These are phyloP conservation scores for Chrysolina oricalcia DNA, from an alignment of 2,888 invertebrate genomes.

Conservation along the genomic window DNA sequence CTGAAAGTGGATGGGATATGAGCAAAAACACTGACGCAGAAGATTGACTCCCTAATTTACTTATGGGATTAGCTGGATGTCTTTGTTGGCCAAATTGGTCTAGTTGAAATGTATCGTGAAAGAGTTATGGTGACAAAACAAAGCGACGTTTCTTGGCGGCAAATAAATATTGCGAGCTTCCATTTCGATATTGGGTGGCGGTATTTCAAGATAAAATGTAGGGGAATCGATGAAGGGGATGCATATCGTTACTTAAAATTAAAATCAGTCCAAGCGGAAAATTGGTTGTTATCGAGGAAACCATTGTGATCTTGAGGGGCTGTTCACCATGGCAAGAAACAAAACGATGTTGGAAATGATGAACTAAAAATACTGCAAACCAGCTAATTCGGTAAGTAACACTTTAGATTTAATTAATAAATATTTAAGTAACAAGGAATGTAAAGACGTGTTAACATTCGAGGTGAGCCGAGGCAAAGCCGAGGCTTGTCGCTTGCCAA, in stretches of 20 bases:
- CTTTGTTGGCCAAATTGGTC: slow-evolving; percentile 54
- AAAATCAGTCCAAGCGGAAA: slow-evolving; percentile 3
- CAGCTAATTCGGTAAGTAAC: too few relatives aligned
- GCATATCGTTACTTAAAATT: slow-evolving; percentile 1
- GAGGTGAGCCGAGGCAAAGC: too few relatives aligned
- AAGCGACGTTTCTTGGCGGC: slow-evolving; percentile 13
- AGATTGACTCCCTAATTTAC: slow-evolving; percentile 62
- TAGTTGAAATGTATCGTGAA: slow-evolving; percentile 60
- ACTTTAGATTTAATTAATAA: too few relatives aligned
- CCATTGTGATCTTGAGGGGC: neutral
- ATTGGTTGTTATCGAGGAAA: neutral
- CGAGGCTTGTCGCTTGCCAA: too few relatives aligned
- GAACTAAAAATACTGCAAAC: too few relatives aligned
- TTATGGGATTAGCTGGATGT: slow-evolving; percentile 58
- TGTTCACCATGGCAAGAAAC: too few relatives aligned
- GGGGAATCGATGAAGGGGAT: neutral
- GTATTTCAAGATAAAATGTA: neutral
- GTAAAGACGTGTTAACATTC: too few relatives aligned
- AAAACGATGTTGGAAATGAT: too few relatives aligned
- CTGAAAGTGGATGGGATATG: slow-evolving; percentile 58
- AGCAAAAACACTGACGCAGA: slow-evolving; percentile 64
- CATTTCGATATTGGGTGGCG: slow-evolving; percentile 12
- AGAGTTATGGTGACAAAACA: slow-evolving; percentile 55
- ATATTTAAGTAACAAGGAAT: too few relatives aligned
- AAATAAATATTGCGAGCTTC: slow-evolving; percentile 2